Conservation (phyloP, 2,113 vertebrate genomes). For the Ochotona curzoniae region DNA sequence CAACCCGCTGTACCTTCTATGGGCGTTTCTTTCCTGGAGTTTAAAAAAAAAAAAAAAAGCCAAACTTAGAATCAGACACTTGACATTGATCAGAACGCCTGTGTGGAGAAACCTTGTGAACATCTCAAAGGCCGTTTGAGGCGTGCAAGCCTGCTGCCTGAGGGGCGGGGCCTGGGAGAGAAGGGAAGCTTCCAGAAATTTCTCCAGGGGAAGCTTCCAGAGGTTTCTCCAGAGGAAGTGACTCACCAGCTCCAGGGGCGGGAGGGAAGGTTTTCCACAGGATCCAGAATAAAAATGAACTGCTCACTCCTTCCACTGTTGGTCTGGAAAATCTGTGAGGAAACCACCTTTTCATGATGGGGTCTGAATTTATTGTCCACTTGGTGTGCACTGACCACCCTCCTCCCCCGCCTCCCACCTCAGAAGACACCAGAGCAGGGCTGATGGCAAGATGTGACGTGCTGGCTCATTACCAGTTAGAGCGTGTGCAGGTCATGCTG, state of each 20-base stretch:
- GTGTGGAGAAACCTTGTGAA: neutral
- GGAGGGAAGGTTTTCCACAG: constrained; percentile 79
- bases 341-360: neutral
- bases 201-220: constrained; percentile 79
- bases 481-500: neutral
- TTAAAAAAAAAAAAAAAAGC: neutral
- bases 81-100: neutral
- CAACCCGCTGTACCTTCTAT: constrained; percentile 57
- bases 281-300: constrained; percentile 44
- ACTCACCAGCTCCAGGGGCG: constrained; percentile 82
- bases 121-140: neutral
- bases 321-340: constrained; percentile 31
- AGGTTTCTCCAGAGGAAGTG: constrained; percentile 84
- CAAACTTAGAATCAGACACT: neutral
- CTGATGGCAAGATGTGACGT: neutral
- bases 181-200: constrained; percentile 73
- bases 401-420: no score
- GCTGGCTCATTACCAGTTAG: neutral
- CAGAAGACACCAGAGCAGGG: neutral
- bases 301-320: constrained; percentile 52
- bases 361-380: neutral
- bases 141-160: neutral
- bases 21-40: constrained; percentile 59
- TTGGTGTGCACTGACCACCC: neutral
- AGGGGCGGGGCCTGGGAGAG: neutral